Base-by-base conservation (phyloP, 2,888 invertebrate genomes). In the Ypsolopha sequella region DNA sequence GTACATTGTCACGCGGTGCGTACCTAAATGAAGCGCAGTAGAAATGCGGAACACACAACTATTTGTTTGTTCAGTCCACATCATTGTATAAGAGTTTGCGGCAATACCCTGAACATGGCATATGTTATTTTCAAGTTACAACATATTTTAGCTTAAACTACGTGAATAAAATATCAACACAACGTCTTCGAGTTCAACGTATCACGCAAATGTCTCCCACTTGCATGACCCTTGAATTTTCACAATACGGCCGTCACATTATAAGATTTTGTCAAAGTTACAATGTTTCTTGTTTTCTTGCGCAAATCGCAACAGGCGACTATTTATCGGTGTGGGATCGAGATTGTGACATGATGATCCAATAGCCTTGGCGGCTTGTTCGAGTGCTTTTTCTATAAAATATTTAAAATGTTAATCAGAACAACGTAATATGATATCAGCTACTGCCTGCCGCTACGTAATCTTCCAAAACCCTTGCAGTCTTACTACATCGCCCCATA, bases 41-140 rank as follows among this genome's bases (percentile, higher is more conserved):
- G 85, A 85, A 85, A 86, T 81, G 85, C 85, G 85, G 85, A 85
- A 86, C 84, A 82, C 78, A 82, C 67, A 76, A 75, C 77, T 80
- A 79, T 84, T 84, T 80, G 13, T 24, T 24, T 24, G 82, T 82
- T 80, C 77, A 76, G 82, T 79, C 74, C 75, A 79, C 82, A 81
- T 78, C 75, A 85, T 86, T 86, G 85, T 85, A 84, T 85, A 85
- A 85, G 80, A 79, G 76, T 84, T 81, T 80, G 80, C 70, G 68
- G 74, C 78, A 81, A 76, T 70, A 68, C 75, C 74, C 61, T 74
- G 78, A 65, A 70, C 75, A 67, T 64, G 70, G 79, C 80, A 80
- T 82, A 76, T 74, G 79, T 84, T 84, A 81, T 81, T 80, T 82
- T 82, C 74, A 66, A 70, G 78, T 79, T 81, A 75, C 84, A 80